Evolutionary conservation across 1,140 invertebrate genomes (phyloP).

Genomic region (Lasioglossum albipes): DNA sequence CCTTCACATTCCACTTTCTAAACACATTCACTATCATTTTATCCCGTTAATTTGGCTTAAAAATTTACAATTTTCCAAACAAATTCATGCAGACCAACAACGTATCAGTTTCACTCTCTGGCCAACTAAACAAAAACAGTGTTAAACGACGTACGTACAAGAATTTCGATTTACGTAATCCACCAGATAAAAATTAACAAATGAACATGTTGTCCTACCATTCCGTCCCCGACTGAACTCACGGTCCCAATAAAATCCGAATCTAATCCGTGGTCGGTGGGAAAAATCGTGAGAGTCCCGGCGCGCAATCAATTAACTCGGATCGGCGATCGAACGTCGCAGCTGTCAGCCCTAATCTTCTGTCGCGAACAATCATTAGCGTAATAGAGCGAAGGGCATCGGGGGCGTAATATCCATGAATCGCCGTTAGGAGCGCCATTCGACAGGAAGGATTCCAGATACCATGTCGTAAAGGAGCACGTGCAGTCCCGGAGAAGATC

Average conservation of each 20-base stretch:
- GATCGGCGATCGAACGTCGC: not conserved
- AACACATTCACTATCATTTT: too few species aligned
- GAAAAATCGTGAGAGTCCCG: not conserved
- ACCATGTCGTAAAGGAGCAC: conserved; percentile 26
- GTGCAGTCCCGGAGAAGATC: not conserved
- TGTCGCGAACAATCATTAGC: not conserved
- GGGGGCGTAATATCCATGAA: not conserved
- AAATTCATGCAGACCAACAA: too few species aligned
- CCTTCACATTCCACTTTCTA: too few species aligned
- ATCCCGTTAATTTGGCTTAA: too few species aligned
- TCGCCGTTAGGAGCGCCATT: conserved; percentile 4
- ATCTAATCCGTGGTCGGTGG: not conserved
- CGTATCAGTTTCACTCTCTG: too few species aligned
- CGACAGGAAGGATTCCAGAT: not conserved
- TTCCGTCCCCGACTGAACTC: too few species aligned
- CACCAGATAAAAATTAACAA: too few species aligned
- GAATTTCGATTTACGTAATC: too few species aligned
- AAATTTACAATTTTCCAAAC: too few species aligned
- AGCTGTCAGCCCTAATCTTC: not conserved
- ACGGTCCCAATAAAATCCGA: not conserved
- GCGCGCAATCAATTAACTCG: not conserved
- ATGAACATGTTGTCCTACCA: too few species aligned
- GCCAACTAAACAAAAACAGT: too few species aligned
- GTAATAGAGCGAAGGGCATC: not conserved
- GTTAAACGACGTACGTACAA: too few species aligned